Conservation (phyloP, 2,888 invertebrate species). For the Labia minor region DNA sequence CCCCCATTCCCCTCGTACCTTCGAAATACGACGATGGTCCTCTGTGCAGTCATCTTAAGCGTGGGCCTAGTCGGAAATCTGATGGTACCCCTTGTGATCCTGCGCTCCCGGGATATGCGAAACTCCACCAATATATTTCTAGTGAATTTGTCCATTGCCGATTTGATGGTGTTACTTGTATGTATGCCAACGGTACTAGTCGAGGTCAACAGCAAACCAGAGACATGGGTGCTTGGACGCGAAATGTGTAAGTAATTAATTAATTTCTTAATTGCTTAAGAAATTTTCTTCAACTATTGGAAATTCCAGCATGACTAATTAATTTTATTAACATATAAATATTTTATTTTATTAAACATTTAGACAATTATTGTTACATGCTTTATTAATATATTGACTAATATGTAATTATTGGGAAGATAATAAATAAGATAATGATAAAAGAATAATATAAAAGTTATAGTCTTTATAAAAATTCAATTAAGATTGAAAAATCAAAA, state of each 20-base stretch:
- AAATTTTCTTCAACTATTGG: too few species aligned
- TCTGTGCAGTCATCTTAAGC: constrained; percentile 79
- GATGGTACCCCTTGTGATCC: constrained; percentile 86
- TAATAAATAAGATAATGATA: too few species aligned
- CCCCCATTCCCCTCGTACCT: constrained; percentile 67
- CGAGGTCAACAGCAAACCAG: constrained; percentile 84
- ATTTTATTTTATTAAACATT: too few species aligned
- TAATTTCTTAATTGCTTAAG: too few species aligned
- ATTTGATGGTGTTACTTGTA: constrained; percentile 78
- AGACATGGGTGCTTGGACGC: constrained; percentile 85
- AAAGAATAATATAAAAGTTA: too few species aligned
- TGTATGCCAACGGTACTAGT: constrained; percentile 89
- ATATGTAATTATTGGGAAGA: too few species aligned
- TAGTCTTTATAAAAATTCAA: too few species aligned
- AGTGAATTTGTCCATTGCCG: constrained; percentile 85
- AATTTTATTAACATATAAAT: too few species aligned
- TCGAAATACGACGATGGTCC: constrained; percentile 74
- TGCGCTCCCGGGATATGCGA: constrained; percentile 85
- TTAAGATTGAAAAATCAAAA: too few species aligned
- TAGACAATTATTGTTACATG: too few species aligned
- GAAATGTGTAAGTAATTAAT: constrained; percentile 74
- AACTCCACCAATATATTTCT: constrained; percentile 92
- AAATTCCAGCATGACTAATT: too few species aligned
- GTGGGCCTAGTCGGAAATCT: constrained; percentile 85
- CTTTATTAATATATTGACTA: too few species aligned